phyloP scores from a whole-genome alignment of 2,797 vertebrate species.

The Pipistrellus pygmaeus region DNA sequence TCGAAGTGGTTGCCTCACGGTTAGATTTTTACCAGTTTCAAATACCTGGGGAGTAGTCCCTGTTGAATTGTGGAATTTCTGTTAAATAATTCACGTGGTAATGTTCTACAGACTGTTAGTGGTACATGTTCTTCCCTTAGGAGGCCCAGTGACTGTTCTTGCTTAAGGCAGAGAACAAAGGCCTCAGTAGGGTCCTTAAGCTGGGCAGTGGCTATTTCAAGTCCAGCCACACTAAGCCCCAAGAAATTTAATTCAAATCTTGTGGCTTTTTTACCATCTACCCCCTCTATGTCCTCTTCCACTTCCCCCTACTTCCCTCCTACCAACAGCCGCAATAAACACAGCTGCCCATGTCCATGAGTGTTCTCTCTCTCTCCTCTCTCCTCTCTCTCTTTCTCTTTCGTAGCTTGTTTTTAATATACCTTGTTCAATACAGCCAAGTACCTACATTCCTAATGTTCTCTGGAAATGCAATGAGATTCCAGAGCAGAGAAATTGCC shows the following conservation, averaged over 20 bases:
- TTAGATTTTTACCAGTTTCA: slow-evolving; percentile 75
- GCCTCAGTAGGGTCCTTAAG: slow-evolving; percentile 44
- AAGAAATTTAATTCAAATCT: not conserved
- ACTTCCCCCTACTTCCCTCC: too few species aligned
- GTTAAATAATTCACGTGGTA: slow-evolving; percentile 79
- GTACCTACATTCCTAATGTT: not conserved
- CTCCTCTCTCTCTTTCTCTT: too few species aligned
- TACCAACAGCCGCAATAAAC: too few species aligned
- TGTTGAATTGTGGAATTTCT: slow-evolving; percentile 72
- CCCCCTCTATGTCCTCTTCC: too few species aligned
- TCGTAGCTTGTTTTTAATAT: not conserved
- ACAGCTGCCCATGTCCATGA: too few species aligned
- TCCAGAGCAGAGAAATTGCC: not conserved
- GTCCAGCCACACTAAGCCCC: not conserved
- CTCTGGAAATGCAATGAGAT: not conserved
- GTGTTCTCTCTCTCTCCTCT: too few species aligned
- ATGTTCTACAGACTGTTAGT: slow-evolving; percentile 62
- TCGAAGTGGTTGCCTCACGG: slow-evolving; percentile 63
- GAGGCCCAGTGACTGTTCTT: slow-evolving; percentile 44
- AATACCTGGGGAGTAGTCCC: slow-evolving; percentile 74
- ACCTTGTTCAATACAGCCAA: not conserved
- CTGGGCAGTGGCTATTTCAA: slow-evolving; percentile 37
- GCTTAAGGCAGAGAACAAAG: slow-evolving; percentile 28
- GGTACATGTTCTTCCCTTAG: slow-evolving; percentile 32
- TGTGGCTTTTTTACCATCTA: not conserved